A percentile compares a stretch with the other conserved stretches of the same genome.
Evolutionary conservation across 2,113 vertebrate species (phyloP).

Genomic region (Shinisaurus crocodilurus): DNA sequence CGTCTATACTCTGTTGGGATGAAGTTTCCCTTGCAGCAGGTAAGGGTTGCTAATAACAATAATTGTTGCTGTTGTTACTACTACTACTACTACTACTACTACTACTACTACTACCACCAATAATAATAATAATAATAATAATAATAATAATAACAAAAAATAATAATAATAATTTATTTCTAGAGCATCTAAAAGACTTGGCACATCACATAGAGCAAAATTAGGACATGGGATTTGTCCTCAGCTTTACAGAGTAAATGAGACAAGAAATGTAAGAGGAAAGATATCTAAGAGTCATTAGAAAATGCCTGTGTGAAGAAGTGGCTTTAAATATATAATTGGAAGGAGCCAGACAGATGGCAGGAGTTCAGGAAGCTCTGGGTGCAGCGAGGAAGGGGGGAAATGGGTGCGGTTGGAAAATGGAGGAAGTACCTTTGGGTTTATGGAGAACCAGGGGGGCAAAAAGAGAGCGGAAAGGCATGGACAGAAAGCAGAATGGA

Average conservation of each 20-base stretch:
- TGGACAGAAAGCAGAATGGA: neutral
- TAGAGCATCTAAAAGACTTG: no score
- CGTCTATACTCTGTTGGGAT: neutral
- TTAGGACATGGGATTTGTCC: neutral
- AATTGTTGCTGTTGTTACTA: neutral
- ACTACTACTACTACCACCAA: no score
- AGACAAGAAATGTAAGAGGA: neutral
- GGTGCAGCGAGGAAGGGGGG: no score
- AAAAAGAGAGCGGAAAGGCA: neutral
- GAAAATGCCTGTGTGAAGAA: neutral
- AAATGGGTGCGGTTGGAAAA: no score
- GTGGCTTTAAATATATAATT: neutral
- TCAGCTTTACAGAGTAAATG: neutral
- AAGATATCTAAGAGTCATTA: neutral
- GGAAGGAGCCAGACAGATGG: no score
- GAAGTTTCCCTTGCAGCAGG: neutral
- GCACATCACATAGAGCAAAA: neutral
- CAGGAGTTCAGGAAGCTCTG: no score
- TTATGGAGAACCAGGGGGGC: no score
- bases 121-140: no score
- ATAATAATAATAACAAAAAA: no score
- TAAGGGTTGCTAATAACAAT: neutral
- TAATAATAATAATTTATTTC: no score
- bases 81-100: neutral
- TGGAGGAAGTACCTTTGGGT: no score